These are phyloP conservation scores for Scomber scombrus DNA, from an alignment of 2,113 vertebrate genomes.

Conservation along the genomic window DNA sequence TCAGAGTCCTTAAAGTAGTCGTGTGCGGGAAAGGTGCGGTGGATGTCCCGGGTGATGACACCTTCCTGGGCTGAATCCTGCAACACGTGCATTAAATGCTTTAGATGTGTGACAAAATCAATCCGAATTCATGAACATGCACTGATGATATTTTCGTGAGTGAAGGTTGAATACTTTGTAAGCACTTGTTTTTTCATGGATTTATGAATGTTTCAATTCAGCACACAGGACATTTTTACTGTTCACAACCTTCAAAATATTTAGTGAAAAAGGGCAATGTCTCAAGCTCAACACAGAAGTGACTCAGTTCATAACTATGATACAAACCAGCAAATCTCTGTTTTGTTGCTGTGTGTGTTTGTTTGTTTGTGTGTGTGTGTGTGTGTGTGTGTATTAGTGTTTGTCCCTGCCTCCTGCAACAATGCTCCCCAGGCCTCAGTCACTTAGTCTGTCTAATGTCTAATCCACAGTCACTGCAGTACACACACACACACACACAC, in stretches of 20 bases:
- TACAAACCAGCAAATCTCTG: constrained; percentile 16
- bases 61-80: constrained; percentile 96
- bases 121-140: not conserved
- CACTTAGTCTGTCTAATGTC: constrained; percentile 21
- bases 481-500: constrained; percentile 28
- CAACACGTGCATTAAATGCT: constrained; percentile 23
- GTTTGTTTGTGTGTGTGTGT: constrained; percentile 6
- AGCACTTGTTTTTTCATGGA: too few species aligned
- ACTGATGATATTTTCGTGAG: not conserved
- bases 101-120: not conserved
- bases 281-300: not conserved
- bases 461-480: constrained; percentile 53
- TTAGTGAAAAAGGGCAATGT: not conserved
- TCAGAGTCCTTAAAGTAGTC: constrained; percentile 98
- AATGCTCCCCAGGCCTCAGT: constrained; percentile 32
- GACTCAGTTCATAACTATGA: not conserved
- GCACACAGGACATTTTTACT: not conserved
- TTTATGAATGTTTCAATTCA: not conserved
- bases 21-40: constrained; percentile 97
- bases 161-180: not conserved
- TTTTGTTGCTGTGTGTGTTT: constrained; percentile 19
- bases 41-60: constrained; percentile 96
- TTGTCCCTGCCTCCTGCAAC: constrained; percentile 33
- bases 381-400: constrained; percentile 12
- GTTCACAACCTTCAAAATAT: not conserved